phyloP scores from a whole-genome alignment of 1,140 invertebrate species.

The Cecropterus lyciades region DNA sequence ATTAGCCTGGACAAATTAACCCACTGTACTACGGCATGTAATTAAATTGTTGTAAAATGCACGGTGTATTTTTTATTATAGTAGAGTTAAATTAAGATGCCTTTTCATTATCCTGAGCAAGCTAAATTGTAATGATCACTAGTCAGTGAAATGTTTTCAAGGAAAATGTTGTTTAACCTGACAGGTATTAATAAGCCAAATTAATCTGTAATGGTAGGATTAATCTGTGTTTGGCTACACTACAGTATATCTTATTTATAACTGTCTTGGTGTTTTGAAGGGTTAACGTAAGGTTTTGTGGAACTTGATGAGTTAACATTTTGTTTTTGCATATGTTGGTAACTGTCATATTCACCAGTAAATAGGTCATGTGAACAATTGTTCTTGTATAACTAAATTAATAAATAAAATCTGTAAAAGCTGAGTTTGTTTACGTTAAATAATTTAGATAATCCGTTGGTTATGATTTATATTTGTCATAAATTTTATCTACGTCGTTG shows the following conservation, averaged over 20 bases:
- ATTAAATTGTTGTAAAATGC: slow-evolving; percentile 21
- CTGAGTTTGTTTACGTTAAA: too few relatives aligned
- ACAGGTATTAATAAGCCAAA: slow-evolving; percentile 1
- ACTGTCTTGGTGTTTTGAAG: background rate
- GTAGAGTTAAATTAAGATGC: slow-evolving; percentile 15
- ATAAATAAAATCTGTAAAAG: too few relatives aligned
- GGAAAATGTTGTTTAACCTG: background rate
- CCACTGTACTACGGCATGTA: background rate
- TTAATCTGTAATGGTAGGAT: background rate
- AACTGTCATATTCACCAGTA: too few relatives aligned
- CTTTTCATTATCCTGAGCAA: slow-evolving; percentile 11
- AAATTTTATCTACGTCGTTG: too few relatives aligned
- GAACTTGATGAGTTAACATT: too few relatives aligned
- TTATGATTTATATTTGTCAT: too few relatives aligned
- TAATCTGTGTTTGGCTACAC: background rate
- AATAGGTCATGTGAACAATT: too few relatives aligned
- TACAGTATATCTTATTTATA: background rate
- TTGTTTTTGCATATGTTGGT: too few relatives aligned
- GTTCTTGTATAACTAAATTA: too few relatives aligned
- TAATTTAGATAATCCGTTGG: too few relatives aligned
- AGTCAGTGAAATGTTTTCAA: slow-evolving; percentile 2
- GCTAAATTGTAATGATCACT: slow-evolving; percentile 1
- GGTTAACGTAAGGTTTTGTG: background rate
- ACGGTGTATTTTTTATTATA: slow-evolving; percentile 11
- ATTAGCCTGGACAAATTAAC: slow-evolving; percentile 3